phyloP scores from a whole-genome alignment of 2,888 invertebrate genomes.

The Abrostola triplasia region DNA sequence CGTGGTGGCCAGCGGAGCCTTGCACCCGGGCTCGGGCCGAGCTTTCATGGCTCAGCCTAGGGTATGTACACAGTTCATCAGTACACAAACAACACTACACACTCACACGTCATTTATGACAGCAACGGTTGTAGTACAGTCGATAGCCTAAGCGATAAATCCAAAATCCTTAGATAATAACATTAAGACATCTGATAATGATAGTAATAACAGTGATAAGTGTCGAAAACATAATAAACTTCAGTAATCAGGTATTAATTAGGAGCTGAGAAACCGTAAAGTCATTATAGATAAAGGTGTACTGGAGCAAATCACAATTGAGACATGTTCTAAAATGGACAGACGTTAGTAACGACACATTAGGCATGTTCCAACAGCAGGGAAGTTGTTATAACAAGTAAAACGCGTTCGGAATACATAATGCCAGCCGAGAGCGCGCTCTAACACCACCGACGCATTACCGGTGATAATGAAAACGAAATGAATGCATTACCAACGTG shows the following conservation, averaged over 20 bases:
- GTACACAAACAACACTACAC: slow-evolving; percentile 55
- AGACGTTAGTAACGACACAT: slow-evolving; percentile 64
- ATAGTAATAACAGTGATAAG: slow-evolving; percentile 57
- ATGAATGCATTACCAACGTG: slow-evolving; percentile 65
- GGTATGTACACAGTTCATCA: slow-evolving; percentile 89
- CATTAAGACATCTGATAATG: slow-evolving; percentile 61
- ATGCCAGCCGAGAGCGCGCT: slow-evolving; percentile 70
- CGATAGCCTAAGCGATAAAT: slow-evolving; percentile 60
- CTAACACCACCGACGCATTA: slow-evolving; percentile 70
- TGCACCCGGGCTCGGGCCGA: slow-evolving; percentile 91
- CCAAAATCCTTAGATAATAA: slow-evolving; percentile 58
- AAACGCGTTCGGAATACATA: slow-evolving; percentile 76
- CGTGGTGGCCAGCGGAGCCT: slow-evolving; percentile 88
- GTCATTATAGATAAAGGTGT: slow-evolving; percentile 40
- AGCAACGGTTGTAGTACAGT: slow-evolving; percentile 55
- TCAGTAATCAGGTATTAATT: slow-evolving; percentile 24
- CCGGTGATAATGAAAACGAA: slow-evolving; percentile 75
- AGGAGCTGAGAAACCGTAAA: slow-evolving; percentile 11
- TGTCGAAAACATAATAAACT: slow-evolving; percentile 55
- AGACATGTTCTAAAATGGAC: slow-evolving; percentile 54
- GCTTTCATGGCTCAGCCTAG: slow-evolving; percentile 97
- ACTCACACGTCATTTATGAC: slow-evolving; percentile 42
- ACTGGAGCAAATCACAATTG: slow-evolving; percentile 61
- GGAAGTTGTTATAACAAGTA: slow-evolving; percentile 79
- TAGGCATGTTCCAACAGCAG: slow-evolving; percentile 69